phyloP scores from a whole-genome alignment of 2,113 vertebrate genomes.

The Leptosomus discolor region DNA sequence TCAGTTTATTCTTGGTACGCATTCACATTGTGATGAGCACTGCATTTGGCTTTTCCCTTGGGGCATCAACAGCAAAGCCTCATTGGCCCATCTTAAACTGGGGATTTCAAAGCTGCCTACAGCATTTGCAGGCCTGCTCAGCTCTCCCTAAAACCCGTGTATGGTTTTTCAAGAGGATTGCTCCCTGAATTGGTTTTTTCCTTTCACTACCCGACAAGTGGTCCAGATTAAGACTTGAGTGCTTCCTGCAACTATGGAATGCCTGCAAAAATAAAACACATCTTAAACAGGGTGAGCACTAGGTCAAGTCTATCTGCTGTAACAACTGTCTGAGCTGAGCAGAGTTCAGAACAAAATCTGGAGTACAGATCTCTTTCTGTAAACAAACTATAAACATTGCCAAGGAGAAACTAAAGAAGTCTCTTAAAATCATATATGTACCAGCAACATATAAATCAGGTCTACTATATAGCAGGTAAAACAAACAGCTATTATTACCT shows the following conservation, averaged over 20 bases:
- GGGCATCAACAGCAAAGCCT: neutral
- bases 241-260: conserved; percentile 23
- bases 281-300: conserved; percentile 20
- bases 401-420: neutral
- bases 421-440: neutral
- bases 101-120: conserved; percentile 16
- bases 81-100: neutral
- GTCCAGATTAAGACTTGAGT: conserved; percentile 24
- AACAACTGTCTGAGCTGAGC: neutral
- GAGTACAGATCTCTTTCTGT: neutral
- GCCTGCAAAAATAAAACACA: conserved; percentile 30
- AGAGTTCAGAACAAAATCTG: neutral
- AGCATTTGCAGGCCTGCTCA: neutral
- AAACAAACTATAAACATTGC: neutral
- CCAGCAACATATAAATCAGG: neutral
- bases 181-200: neutral
- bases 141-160: neutral
- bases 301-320: neutral
- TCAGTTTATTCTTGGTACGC: neutral
- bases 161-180: neutral
- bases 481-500: neutral
- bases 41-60: neutral
- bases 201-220: neutral
- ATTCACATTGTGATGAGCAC: neutral
- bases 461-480: neutral